Evolutionary conservation across 2,888 invertebrate species (phyloP), one percentile per base, ranked within the genome.

Genomic region (Lasioglossum leucozonium): DNA sequence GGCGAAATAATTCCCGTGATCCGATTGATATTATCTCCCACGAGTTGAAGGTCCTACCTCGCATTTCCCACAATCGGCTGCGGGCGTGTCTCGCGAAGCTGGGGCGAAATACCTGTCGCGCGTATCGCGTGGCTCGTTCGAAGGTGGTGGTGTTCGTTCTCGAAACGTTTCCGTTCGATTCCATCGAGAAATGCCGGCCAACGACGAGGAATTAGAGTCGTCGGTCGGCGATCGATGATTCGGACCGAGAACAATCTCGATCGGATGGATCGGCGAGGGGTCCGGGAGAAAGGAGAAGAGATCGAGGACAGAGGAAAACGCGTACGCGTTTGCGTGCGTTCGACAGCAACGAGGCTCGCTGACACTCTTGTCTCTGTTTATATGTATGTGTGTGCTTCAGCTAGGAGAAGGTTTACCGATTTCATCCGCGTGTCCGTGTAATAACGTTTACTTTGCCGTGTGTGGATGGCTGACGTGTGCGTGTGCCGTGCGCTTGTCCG

Each of bases 401-500:
- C 83, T 81, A 77, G 79, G 71, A 65, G 76, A 77, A 81, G 81
- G 65, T 89, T 86, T 78, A 82, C 82, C 91, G 90, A 88, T 91
- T 90, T 85, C 84, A 81, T 88, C 82, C 82, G 87, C 86, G 90
- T 89, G 85, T 86, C 86, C 86, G 85, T 91, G 85, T 89, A 85
- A 72, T 79, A 86, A 88, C 82, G 89, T 90, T 83, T 77, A 82
- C 78, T 67, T 82, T 40, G 55, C 44, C 79, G 89, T 76, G 79
- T 72, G 40, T 71, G 79, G 55, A 62, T 79, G 77, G 77, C 65
- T 81, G 51, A 51, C 55, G 51, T 55, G 55, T 55, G 62, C 51
- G 51, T n/a, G 85, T 81, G 65, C 22, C 37, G 67, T 79, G 72
- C 71, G 86, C 71, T 77, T 83, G 88, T 88, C 87, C 87, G 84